Conservation (phyloP, 2,113 vertebrate species). For the Phrynosoma blainvillii region DNA sequence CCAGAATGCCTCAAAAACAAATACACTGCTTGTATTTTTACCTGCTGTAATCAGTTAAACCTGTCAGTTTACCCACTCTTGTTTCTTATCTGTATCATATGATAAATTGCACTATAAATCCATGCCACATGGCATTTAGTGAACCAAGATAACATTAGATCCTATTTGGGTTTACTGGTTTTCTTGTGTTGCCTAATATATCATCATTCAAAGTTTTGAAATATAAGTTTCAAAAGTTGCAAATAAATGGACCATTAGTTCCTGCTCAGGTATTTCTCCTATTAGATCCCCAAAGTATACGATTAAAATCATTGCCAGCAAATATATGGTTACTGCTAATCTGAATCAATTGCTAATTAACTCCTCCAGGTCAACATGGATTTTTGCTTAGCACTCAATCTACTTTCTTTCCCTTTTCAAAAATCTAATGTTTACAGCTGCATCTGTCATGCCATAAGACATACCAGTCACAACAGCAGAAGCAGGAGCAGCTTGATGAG, state of each 20-base stretch:
- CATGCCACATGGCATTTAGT: slow-evolving; percentile 65
- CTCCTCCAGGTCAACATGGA: slow-evolving; percentile 70
- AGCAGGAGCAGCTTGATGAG: slow-evolving; percentile 26
- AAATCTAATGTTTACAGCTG: slow-evolving; percentile 62
- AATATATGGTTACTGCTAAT: slow-evolving; percentile 69
- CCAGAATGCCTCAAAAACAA: slow-evolving; percentile 41
- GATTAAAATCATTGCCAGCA: slow-evolving; percentile 68
- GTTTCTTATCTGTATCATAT: slow-evolving; percentile 68
- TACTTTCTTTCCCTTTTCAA: slow-evolving; percentile 49
- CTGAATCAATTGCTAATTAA: slow-evolving; percentile 79
- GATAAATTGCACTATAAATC: slow-evolving; percentile 68
- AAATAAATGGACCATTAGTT: slow-evolving; percentile 46
- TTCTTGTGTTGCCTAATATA: slow-evolving; percentile 46
- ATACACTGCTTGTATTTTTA: slow-evolving; percentile 69
- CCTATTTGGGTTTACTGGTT: slow-evolving; percentile 56
- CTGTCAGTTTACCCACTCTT: slow-evolving; percentile 60
- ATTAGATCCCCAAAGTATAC: slow-evolving; percentile 56
- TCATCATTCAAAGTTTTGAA: slow-evolving; percentile 56
- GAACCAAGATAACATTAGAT: slow-evolving; percentile 61
- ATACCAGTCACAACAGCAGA: neutral
- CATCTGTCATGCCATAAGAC: slow-evolving; percentile 23
- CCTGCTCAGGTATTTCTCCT: fast-evolving
- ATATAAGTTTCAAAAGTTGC: slow-evolving; percentile 25
- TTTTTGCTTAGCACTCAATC: slow-evolving; percentile 71
- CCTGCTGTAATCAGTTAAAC: slow-evolving; percentile 71